Base-by-base conservation (phyloP, 2,113 vertebrate genomes). In the Rhinolophus sinicus region DNA sequence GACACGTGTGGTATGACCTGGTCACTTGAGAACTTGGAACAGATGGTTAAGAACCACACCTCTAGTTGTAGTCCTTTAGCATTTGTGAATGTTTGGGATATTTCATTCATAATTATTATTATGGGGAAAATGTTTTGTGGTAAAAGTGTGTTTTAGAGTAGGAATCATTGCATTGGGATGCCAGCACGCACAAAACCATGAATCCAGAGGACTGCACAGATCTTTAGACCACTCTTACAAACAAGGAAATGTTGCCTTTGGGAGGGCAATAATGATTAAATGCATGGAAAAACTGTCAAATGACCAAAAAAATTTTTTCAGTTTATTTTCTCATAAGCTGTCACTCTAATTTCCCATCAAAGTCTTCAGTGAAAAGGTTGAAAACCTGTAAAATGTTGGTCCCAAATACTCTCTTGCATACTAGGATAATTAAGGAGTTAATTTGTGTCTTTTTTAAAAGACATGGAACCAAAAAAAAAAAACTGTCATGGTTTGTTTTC, bases 401-500 rank as follows among this genome's bases (percentile, higher is more conserved):
- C 92, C 83, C 69, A 56, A 52, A 72, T 58, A 67, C 73, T 82
- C 73, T 97, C 44, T 97, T 96, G 75, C 83, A 65, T 80, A 75
- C 70, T 96, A 84, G 69, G 16, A 78, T 96, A 95, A 97, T 92
- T 85, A 96, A 92, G 70, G 90, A 90, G 93, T 98, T 97, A 87
- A 97, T 96, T 96, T 97, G 84, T 97, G 77, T 96, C 90, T 88
- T 97, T 97, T 96, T 96, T 95, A 97, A 97, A 96, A 98, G 93
- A 58, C 73, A 87, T 86, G 89, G 96, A 96, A 87, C 3, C 70
- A 56, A 30, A 22, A 64, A 40, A 97, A 92, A 62, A 50, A 96
- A 93, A 95, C 91, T 24, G 82, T 81, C 16, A 0, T 65, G 24
- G 4, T 13, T 97, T 97, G 40, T 97, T 97, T 97, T 96, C 94